Base-by-base conservation (phyloP, 2,888 invertebrate genomes). In the Gortyna flavago region DNA sequence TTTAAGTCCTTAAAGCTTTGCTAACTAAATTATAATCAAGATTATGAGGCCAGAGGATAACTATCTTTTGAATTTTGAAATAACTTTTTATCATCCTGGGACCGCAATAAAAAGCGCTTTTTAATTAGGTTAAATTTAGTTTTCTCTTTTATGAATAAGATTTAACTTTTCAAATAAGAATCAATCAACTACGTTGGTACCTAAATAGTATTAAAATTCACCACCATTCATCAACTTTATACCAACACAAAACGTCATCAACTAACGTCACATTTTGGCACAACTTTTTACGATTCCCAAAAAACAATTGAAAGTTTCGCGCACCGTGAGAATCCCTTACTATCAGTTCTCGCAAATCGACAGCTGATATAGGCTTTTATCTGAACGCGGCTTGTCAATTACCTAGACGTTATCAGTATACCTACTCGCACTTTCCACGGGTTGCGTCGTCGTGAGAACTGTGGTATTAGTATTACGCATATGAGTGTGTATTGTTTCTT, bases 301-400 rank as follows among this genome's bases (percentile, higher is more conserved):
- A 76, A 79, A 86, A 83, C 80, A 82, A 79, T 70, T 82, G 85
- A 87, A 87, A 87, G 88, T 86, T 54, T 48, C 9, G 65, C 71
- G 25, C n/a, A 73, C 59, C 87, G 89, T 88, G 89, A 83, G 88
- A 88, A 88, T 62, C n/a, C 29, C 62, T 7, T 61, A 83, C 87
- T 87, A 88, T 88, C 89, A 77, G 64, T 64, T 64, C 81, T 88
- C 83, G 88, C 85, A 80, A 89, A 89, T 88, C 89, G 78, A 77
- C 79, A 86, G 86, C 18, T 57, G 32, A 86, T 87, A 86, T 77
- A 70, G 72, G 35, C 66, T 64, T 78, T 77, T 85, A 87, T 89
- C 87, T 79, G 70, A 68, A 32, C 74, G 69, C 72, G 65, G 67
- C 57, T 80, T 82, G 88, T 88, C 89, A 85, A 84, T 88, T 88